Evolutionary conservation across 1,140 invertebrate species (phyloP), one percentile per base, ranked within the genome.

Genomic region (Pogonognathellus flavescens): DNA sequence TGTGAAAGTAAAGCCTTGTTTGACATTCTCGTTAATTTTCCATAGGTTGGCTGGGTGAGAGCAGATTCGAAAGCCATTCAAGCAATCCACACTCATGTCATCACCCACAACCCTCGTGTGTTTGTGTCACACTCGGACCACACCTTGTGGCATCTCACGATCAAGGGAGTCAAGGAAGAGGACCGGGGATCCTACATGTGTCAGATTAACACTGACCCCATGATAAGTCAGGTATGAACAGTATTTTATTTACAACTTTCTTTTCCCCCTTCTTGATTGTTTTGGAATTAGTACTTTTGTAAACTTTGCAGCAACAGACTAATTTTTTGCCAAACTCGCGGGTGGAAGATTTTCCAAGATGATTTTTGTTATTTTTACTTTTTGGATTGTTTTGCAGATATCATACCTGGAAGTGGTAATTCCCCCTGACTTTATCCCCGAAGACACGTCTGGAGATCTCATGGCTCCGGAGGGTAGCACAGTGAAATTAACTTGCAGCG

Each of bases 371-470:
- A 20, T 57, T 80, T n/a, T 50, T 80, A 41, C 41, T 57, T 25
- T 55, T 7, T 31, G 49, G 52, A 50, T 60, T 85, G 80, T 49
- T 87, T 91, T 92, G 20, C 91, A 96, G 95, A 94, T 95, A 90
- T 95, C 95, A 13, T 93, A 93, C 89, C 91, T 97, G 88, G 94
- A 96, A 70, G 95, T 97, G 18, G 95, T 96, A 18, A 94, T 96
- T 88, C 95, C 95, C 10, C 95, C 95, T 10, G 95, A 96, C 90
- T 96, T 97, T 89, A 92, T 96, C 53, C 85, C 84, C 2, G 87
- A 87, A 20, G 86, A 87, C 31, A 88, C 86, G 13, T 95, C 95
- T 0, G 93, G 95, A 5, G 95, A 97, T 89, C 91, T 96, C 3
- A 95, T 95, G 92, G 93, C 95, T 11, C 93, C 94, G 22, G 96